Evolutionary conservation across 2,888 invertebrate genomes (phyloP).

Genomic region (Coelinius sp.): DNA sequence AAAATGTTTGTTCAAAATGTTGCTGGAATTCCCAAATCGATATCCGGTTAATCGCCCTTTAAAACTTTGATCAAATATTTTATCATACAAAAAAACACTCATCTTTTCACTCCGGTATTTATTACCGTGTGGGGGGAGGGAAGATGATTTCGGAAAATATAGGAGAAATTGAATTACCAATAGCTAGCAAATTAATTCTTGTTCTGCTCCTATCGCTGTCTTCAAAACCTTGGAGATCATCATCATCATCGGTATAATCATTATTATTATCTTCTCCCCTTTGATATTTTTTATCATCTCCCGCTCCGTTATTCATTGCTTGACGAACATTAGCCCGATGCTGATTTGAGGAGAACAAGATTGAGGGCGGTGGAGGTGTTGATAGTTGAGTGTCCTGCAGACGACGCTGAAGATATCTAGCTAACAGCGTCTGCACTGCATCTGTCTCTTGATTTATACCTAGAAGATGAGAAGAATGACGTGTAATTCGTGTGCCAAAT

Average conservation of each 20-base stretch:
- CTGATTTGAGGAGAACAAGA: slow-evolving; percentile 57
- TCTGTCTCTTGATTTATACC: slow-evolving; percentile 57
- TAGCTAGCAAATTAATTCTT: slow-evolving; percentile 60
- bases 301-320: slow-evolving; percentile 45
- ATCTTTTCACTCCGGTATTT: too few species aligned
- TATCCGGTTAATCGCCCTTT: slow-evolving; percentile 8
- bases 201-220: slow-evolving; percentile 62
- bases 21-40: background rate
- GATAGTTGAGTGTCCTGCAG: slow-evolving; percentile 59
- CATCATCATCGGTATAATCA: slow-evolving; percentile 62
- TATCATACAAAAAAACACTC: background rate
- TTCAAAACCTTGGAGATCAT: slow-evolving; percentile 62
- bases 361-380: slow-evolving; percentile 61
- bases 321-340: slow-evolving; percentile 53
- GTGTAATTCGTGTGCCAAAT: slow-evolving; percentile 32
- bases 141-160: background rate
- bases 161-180: slow-evolving; percentile 51
- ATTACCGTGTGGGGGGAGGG: background rate
- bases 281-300: slow-evolving; percentile 48
- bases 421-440: slow-evolving; percentile 61
- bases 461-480: slow-evolving; percentile 58
- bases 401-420: slow-evolving; percentile 61
- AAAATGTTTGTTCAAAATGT: slow-evolving; percentile 3
- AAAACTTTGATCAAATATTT: background rate
- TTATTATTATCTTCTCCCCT: slow-evolving; percentile 60